These are phyloP conservation scores for Ammodytes dubius DNA, from an alignment of 2,113 vertebrate genomes.

Conservation along the genomic window DNA sequence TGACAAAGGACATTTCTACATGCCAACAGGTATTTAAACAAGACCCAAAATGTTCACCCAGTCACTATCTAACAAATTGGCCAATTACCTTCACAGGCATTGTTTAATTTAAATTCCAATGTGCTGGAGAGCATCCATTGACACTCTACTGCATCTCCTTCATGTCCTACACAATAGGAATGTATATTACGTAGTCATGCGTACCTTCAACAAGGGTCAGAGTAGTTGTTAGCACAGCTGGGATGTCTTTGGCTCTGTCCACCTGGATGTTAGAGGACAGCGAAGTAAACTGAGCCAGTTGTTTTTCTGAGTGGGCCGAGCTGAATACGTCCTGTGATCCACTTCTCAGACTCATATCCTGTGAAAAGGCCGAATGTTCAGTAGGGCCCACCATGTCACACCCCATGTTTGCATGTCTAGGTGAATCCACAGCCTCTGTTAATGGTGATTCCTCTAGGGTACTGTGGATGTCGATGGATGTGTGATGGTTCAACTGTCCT, in stretches of 20 bases:
- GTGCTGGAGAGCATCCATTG: background rate
- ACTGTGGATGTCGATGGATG: constrained; percentile 1
- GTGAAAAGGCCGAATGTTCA: background rate
- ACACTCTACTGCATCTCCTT: background rate
- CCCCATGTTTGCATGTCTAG: background rate
- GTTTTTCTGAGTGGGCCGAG: constrained; percentile 12
- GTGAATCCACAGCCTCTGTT: constrained; percentile 18
- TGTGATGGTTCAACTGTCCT: constrained; percentile 19
- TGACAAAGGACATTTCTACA: background rate
- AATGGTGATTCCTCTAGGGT: constrained; percentile 2
- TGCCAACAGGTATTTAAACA: too few species aligned
- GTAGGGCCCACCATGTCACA: background rate
- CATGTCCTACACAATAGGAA: background rate
- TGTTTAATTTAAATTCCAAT: background rate
- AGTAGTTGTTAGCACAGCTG: constrained; percentile 1
- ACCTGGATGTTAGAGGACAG: constrained; percentile 16
- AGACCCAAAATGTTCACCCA: background rate
- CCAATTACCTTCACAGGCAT: background rate
- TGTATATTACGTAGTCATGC: background rate
- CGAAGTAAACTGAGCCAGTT: background rate
- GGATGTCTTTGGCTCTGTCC: constrained; percentile 39
- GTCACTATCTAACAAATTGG: background rate
- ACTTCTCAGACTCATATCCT: background rate
- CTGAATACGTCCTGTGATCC: constrained; percentile 23
- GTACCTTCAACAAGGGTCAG: constrained; percentile 62